Conservation (phyloP, 2,888 invertebrate genomes). For the Helicoverpa assulta region DNA sequence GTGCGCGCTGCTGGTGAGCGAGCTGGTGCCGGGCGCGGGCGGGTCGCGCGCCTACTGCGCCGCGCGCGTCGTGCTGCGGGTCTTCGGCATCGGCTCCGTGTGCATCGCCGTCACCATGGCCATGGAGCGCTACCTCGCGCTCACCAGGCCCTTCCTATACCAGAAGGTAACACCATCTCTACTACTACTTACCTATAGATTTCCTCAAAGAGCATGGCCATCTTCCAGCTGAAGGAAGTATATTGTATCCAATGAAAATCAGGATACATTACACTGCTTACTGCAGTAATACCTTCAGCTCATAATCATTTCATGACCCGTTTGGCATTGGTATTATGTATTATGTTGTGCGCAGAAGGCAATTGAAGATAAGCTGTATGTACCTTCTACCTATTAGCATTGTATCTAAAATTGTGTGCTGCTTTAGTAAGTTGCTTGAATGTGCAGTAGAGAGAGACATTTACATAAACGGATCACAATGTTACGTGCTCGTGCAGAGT, state of each 20-base stretch:
- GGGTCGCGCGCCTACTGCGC: constrained; percentile 90
- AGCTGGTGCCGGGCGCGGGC: constrained; percentile 78
- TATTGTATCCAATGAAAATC: too few relatives aligned
- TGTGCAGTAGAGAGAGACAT: not conserved
- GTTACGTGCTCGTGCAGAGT: not conserved
- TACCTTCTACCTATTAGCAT: too few relatives aligned
- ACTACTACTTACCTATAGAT: too few relatives aligned
- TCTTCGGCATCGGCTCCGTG: constrained; percentile 96
- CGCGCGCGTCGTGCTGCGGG: constrained; percentile 93
- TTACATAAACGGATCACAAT: not conserved
- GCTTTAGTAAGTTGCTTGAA: not conserved
- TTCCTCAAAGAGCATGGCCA: too few relatives aligned
- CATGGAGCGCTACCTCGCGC: constrained; percentile 95
- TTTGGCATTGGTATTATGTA: too few relatives aligned
- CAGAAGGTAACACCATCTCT: constrained; percentile 92
- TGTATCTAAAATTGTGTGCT: too few relatives aligned
- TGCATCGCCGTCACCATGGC: constrained; percentile 97
- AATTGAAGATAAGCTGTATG: too few relatives aligned
- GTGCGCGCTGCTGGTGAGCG: constrained; percentile 91
- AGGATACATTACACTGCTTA: too few relatives aligned
- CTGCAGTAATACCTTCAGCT: too few relatives aligned
- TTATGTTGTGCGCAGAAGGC: too few relatives aligned
- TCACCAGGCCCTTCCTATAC: constrained; percentile 96
- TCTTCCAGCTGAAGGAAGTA: too few relatives aligned
- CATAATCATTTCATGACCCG: too few relatives aligned